Percentiles rank a stretch among this genome's conserved stretches.
These are phyloP conservation scores for Tympanoctomys barrerae DNA, from an alignment of 2,797 vertebrate species.

Conservation along the genomic window DNA sequence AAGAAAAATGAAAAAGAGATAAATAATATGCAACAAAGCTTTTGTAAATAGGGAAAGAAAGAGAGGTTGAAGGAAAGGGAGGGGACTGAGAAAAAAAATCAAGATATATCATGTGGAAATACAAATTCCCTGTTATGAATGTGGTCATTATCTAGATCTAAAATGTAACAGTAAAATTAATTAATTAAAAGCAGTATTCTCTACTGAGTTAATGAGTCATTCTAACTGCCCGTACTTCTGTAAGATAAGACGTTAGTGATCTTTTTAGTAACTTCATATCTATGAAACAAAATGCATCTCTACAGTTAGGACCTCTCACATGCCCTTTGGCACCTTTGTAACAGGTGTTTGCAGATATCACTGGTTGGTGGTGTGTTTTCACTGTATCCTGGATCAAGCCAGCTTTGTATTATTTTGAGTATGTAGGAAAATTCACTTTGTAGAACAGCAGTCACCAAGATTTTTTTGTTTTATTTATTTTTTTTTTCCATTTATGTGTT, in stretches of 20 bases:
- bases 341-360: not conserved
- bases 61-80: too few species aligned
- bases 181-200: too few species aligned
- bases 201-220: not conserved
- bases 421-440: not conserved
- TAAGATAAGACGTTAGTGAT: not conserved
- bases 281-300: not conserved
- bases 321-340: not conserved
- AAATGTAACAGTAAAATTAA: too few species aligned
- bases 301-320: not conserved
- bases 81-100: too few species aligned
- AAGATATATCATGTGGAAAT: too few species aligned
- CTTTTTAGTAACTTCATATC: not conserved
- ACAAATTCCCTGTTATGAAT: too few species aligned
- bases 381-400: not conserved
- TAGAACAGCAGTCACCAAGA: not conserved
- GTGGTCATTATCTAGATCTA: too few species aligned
- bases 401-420: not conserved
- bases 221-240: not conserved
- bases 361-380: not conserved
- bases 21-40: too few species aligned
- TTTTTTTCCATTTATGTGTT: too few species aligned
- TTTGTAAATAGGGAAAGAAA: too few species aligned
- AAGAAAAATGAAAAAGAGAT: too few species aligned
- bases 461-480: not conserved